Conservation (phyloP, 1,140 invertebrate species). For the Apis laboriosa region DNA sequence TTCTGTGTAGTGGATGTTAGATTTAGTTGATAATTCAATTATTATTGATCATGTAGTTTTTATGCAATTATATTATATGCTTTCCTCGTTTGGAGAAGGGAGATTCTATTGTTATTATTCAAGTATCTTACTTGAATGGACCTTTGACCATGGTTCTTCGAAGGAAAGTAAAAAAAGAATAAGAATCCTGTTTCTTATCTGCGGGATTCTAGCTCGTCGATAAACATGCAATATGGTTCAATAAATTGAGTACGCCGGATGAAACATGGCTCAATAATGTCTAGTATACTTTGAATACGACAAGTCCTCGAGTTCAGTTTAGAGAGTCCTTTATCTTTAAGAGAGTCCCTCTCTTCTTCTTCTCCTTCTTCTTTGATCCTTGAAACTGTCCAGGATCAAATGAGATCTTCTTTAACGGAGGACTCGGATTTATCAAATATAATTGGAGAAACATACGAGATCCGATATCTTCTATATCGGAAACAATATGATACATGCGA, state of each 20-base stretch:
- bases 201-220: slow-evolving; percentile 28
- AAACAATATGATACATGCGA: too few species aligned
- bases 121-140: too few species aligned
- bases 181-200: not conserved
- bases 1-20: too few species aligned
- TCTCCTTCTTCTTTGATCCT: slow-evolving; percentile 6
- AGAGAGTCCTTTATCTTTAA: not conserved
- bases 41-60: too few species aligned
- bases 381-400: slow-evolving; percentile 3
- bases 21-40: too few species aligned
- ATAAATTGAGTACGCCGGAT: slow-evolving; percentile 34
- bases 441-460: not conserved
- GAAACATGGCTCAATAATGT: slow-evolving; percentile 46
- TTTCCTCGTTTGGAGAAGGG: too few species aligned
- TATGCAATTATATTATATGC: too few species aligned
- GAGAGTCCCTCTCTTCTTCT: not conserved
- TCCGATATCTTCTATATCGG: not conserved
- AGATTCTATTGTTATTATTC: too few species aligned
- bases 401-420: not conserved
- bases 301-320: not conserved
- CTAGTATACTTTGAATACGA: slow-evolving; percentile 45
- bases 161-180: not conserved
- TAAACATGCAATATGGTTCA: slow-evolving; percentile 35
- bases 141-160: not conserved
- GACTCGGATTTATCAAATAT: not conserved